Base-by-base conservation (phyloP, 1,140 invertebrate genomes). In the Drosophila kanapiae region DNA sequence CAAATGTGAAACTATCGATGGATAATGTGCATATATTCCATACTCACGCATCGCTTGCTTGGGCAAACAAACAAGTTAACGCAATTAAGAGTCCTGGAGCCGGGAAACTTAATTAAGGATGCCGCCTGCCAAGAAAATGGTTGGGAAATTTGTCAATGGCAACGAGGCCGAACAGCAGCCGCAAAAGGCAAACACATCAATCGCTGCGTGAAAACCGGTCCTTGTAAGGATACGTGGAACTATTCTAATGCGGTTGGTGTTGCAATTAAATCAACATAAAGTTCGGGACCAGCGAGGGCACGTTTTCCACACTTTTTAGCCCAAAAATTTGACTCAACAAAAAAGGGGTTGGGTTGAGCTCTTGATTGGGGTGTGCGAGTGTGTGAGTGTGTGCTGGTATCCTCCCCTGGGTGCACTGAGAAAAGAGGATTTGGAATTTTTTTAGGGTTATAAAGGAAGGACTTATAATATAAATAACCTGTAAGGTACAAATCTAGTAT, bases 261-360 rank as follows among this genome's bases (percentile, higher is more conserved):
- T 81, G 85, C 85, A 90, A 90, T 90, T 90, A 90, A 90, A 90
- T 90, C 90, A 90, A 90, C 85, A 90, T 90, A 90, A 79, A 82
- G 74, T 88, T 81, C 40, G 45, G 45, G 35, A 81, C 37, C 70
- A 81, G 70, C 65, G 31, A 51, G 58, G 57, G 40, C 75, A 71
- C 86, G 81, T 90, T 85, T 88, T 81, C 63, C 62, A 51, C 65
- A 60, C 75, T 85, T 88, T 90, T 90, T 79, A 45, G 49, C 85
- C 85, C 78, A 90, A 88, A 88, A 82, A 70, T 23, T 16, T 10
- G 10, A 1, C 10, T 31, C 10, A n/a, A n/a, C 3, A 38, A 40
- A 45, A 48, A 49, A 45, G 27, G 61, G 49, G 43, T 27, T 37
- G 63, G 35, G 42, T 18, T 48, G 31, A 33, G 31, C 29, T 42